These are phyloP conservation scores for Solea senegalensis DNA, from an alignment of 2,113 vertebrate species.

Conservation along the genomic window DNA sequence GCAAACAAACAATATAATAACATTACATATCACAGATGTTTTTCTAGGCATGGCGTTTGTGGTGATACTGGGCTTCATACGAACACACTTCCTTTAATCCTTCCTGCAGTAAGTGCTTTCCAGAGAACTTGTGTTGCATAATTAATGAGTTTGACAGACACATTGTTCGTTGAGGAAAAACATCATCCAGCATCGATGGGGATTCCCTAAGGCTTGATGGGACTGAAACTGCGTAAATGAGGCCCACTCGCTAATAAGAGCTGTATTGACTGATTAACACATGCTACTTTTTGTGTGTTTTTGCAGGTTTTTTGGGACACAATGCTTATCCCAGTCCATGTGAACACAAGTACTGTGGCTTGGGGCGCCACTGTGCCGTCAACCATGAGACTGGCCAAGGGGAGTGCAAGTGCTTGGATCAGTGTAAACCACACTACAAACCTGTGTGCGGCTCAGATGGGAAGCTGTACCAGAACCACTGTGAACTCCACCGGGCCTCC, in stretches of 20 bases:
- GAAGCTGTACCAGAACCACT: slow-evolving; percentile 94
- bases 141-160: slow-evolving; percentile 18
- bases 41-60: neutral
- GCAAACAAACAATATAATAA: too few species aligned
- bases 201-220: neutral
- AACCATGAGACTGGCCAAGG: slow-evolving; percentile 82
- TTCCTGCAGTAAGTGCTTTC: slow-evolving; percentile 8
- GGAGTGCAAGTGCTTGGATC: slow-evolving; percentile 89
- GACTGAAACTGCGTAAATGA: neutral
- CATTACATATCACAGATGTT: neutral
- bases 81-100: neutral
- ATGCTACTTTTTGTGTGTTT: slow-evolving; percentile 1
- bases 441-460: slow-evolving; percentile 96
- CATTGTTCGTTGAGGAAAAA: slow-evolving; percentile 27
- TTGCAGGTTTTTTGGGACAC: slow-evolving; percentile 79
- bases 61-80: neutral
- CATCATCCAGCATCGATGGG: slow-evolving; percentile 2
- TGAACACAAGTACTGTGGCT: slow-evolving; percentile 93
- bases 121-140: slow-evolving; percentile 13
- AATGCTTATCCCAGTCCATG: slow-evolving; percentile 80
- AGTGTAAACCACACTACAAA: slow-evolving; percentile 91
- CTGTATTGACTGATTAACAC: neutral
- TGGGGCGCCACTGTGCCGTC: slow-evolving; percentile 90
- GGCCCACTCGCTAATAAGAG: neutral
- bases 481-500: slow-evolving; percentile 93